Evolutionary conservation across 2,113 vertebrate species (phyloP).

Genomic region (Ursus arctos): DNA sequence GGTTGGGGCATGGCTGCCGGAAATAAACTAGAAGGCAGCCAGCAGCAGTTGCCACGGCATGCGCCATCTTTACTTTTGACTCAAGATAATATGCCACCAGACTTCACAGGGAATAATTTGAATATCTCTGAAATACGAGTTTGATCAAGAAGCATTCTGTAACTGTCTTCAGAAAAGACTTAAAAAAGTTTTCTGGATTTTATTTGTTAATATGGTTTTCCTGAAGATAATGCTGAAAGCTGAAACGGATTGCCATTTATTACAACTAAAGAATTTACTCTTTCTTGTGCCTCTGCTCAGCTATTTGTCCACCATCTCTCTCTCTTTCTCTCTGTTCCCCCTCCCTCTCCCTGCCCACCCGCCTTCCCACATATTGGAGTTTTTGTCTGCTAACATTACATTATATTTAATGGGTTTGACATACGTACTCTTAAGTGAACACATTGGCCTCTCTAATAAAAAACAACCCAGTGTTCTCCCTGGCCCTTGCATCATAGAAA

Average conservation of each 20-base stretch:
- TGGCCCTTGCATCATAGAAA: slow-evolving; percentile 30
- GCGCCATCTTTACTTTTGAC: background rate
- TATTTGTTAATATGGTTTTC: background rate
- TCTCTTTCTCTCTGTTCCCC: background rate
- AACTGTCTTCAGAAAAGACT: slow-evolving; percentile 2
- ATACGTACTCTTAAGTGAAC: slow-evolving; percentile 58
- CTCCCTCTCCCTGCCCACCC: background rate
- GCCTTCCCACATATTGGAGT: background rate
- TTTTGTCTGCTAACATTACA: slow-evolving; percentile 54
- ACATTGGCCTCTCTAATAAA: slow-evolving; percentile 6
- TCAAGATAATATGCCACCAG: background rate
- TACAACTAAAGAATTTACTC: slow-evolving; percentile 55
- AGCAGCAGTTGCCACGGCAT: background rate
- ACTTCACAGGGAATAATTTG: background rate
- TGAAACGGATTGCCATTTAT: slow-evolving; percentile 2
- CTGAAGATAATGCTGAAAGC: background rate
- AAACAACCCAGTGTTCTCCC: slow-evolving; percentile 17
- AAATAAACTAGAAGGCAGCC: background rate
- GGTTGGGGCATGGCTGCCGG: background rate
- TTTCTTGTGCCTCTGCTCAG: slow-evolving; percentile 53
- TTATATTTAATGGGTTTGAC: slow-evolving; percentile 56
- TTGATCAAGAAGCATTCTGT: background rate
- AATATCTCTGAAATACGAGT: background rate
- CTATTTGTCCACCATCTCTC: background rate
- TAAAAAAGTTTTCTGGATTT: background rate